A percentile compares a stretch with the other conserved stretches of the same genome.
phyloP scores from a whole-genome alignment of 35 echinoderm and acorn worm species.

The Heliocidaris tuberculata region DNA sequence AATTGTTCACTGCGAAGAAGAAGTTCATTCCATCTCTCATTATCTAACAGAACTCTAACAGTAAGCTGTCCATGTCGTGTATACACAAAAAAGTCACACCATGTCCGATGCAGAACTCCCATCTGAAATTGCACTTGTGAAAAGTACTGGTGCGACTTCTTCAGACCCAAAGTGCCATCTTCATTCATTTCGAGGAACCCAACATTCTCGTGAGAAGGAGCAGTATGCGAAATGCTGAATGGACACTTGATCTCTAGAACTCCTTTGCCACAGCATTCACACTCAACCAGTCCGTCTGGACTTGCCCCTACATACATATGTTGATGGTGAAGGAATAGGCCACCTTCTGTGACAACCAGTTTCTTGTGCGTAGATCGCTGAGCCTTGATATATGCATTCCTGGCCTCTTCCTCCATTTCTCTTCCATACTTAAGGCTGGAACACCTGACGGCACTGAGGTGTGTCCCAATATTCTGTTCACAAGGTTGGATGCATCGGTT shows the following conservation, averaged over 20 bases:
- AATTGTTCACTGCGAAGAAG: constrained; percentile 10
- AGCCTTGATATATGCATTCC: constrained; percentile 22
- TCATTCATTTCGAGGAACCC: constrained; percentile 28
- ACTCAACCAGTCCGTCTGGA: constrained; percentile 52
- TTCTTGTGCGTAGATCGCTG: constrained; percentile 21
- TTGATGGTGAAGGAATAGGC: constrained; percentile 16
- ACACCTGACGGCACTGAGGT: constrained; percentile 38
- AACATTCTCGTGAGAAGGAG: constrained; percentile 42
- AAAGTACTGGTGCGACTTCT: constrained; percentile 42
- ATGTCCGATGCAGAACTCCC: constrained; percentile 46
- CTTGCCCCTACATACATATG: constrained; percentile 20
- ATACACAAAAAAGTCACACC: constrained; percentile 71
- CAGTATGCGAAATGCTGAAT: constrained; percentile 20
- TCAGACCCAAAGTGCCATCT: constrained; percentile 13
- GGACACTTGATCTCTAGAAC: constrained; percentile 60
- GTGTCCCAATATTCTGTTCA: constrained; percentile 31
- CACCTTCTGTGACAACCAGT: constrained; percentile 1
- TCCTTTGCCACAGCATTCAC: constrained; percentile 49
- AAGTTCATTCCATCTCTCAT: constrained; percentile 15
- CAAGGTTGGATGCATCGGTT: background rate
- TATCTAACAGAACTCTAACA: background rate
- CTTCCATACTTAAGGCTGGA: constrained; percentile 50
- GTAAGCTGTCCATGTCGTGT: background rate
- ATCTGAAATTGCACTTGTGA: constrained; percentile 33
- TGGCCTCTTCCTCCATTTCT: constrained; percentile 38